A percentile compares a stretch with the other conserved stretches of the same genome.
phyloP scores from a whole-genome alignment of 2,888 invertebrate genomes.

The Hydropsyche betteni region DNA sequence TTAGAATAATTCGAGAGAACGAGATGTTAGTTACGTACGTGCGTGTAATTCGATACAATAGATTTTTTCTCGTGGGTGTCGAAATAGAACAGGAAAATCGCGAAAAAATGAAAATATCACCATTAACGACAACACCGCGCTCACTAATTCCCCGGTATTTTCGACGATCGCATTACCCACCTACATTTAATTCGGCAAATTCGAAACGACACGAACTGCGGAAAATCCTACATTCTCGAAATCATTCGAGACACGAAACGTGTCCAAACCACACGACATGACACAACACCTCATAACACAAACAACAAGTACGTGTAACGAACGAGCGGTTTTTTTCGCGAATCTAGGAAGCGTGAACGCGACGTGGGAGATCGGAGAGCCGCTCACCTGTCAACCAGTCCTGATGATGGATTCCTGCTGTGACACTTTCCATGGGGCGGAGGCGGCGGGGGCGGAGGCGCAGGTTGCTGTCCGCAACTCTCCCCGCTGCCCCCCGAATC shows the following conservation, averaged over 20 bases:
- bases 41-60: too few species aligned
- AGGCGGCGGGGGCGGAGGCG: conserved; percentile 57
- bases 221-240: too few species aligned
- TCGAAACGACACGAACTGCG: too few species aligned
- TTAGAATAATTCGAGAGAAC: background rate
- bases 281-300: background rate
- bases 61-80: too few species aligned
- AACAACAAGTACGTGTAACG: background rate
- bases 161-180: too few species aligned
- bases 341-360: background rate
- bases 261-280: background rate
- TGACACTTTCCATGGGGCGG: conserved; percentile 75
- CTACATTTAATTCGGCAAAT: too few species aligned
- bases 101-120: too few species aligned
- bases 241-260: too few species aligned
- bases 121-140: too few species aligned
- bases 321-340: background rate
- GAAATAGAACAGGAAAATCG: too few species aligned
- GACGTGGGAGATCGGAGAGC: conserved; percentile 8
- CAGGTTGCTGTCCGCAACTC: conserved; percentile 63
- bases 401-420: conserved; percentile 82
- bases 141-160: too few species aligned
- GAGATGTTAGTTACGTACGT: too few species aligned
- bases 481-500: conserved; percentile 66
- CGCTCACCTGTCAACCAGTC: conserved; percentile 73